Base-by-base conservation (phyloP, 2,888 invertebrate species). In the Ophion ellenae region DNA sequence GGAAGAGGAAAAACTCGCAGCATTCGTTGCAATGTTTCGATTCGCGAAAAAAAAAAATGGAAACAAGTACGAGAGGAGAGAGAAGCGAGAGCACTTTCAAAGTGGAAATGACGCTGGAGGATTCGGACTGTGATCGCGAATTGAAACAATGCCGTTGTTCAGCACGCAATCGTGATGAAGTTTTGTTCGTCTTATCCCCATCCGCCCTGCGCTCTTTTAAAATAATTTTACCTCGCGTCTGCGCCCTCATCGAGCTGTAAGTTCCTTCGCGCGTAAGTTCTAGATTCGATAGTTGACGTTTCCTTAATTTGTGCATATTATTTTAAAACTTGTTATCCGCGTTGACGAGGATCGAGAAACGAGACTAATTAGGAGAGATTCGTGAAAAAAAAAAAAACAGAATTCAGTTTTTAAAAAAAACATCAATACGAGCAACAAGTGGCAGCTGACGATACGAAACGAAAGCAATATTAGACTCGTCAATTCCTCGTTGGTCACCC, bases 401-500 rank as follows among this genome's bases (percentile, higher is more conserved):
- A n/a, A 69, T 11, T 53, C n/a, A 67, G 9, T 78, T 57, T 59
- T 75, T 28, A n/a, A 83, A 61, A 83, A 61, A 24, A 57, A 71
- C 24, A 2, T 32, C 4, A 0, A 57, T 57, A 11, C 11, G 73
- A 85, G 83, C 85, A 84, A 87, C 75, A 24, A 71, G 81, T 77
- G 84, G 70, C 86, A 82, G 74, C 71, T 79, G 83, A 80, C 70
- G 77, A 76, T 83, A 76, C 17, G 66, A 80, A 81, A 85, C 83
- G 81, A 84, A 89, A 84, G 86, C 86, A 87, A 88, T 88, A 83
- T 87, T 57, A 81, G 87, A 90, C 88, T 90, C 91, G 91, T 90
- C 89, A 86, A 87, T 89, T 91, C 90, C 91, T 91, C 89, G 91
- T 88, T 91, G 91, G 91, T 91, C 90, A 88, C 53, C 75, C 76